Base-by-base conservation (phyloP, 2,113 vertebrate species). In the Onychorhynchus coronatus region DNA sequence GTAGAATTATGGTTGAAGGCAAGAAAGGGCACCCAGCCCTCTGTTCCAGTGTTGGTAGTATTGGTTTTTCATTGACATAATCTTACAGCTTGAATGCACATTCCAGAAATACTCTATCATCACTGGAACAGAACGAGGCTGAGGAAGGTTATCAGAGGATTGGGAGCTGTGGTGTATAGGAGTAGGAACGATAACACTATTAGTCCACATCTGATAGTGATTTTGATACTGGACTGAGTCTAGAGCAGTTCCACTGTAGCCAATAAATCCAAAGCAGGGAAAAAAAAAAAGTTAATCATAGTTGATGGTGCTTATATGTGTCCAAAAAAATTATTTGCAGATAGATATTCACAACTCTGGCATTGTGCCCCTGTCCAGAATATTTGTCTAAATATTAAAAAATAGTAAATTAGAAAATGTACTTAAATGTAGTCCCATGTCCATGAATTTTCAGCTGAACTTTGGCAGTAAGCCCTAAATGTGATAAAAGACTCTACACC, bases 371-470 rank as follows among this genome's bases (percentile, higher is more conserved):
- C 59, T 93, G 71, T 49, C 47, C 39, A 56, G 78, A 80, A 52
- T 71, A 90, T 76, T 92, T 88, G 79, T 92, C 47, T 33, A 93
- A 94, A 67, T 74, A 80, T 76, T 86, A n/a, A 65, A 96, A 91
- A 66, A 42, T 5, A 77, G 44, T 96, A 90, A 91, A 94, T 91
- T 12, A 24, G 13, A 92, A 90, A 94, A 83, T 62, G 30, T 70
- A 70, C 13, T 88, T 88, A 47, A 90, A 56, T 72, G 37, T 52
- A 83, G 46, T 78, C 65, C 27, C 0, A 0, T 74, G 68, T 86
- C 92, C 55, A 61, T 86, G 61, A 88, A 63, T 90, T 86, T 94
- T 91, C 88, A 90, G 31, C 73, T 86, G 50, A 77, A 44, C 73
- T 88, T 91, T 92, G 94, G 88, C 95, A 95, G 74, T 58, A 86